Evolutionary conservation across 2,888 invertebrate species (phyloP), one percentile per base, ranked within the genome.

Genomic region (Mythimna ferrago): DNA sequence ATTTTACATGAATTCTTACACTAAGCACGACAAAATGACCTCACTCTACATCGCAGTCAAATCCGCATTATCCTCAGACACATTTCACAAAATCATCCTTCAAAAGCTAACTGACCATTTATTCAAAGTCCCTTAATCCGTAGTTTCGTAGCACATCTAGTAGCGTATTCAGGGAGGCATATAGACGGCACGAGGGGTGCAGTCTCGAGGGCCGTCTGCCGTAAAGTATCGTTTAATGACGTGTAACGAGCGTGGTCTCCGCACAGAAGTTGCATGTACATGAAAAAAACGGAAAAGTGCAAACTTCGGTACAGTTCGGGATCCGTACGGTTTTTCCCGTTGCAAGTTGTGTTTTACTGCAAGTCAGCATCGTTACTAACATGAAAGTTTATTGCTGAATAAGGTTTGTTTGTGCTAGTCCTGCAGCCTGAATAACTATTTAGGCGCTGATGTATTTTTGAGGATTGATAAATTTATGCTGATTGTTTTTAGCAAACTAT

Each of bases 161-260:
- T 76, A 76, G 76, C 84, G 88, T 78, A 89, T 76, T 81, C 83
- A 76, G 88, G 86, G 86, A 87, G 87, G 89, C 88, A 89, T 90
- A 89, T 90, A 87, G 88, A 72, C 76, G 86, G 86, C 38, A 60
- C 86, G 81, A 80, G 85, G 91, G 87, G 92, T 88, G 93, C 92
- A 93, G 95, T 96, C 96, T 96, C 96, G 94, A 96, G 96, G 91
- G 93, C 95, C 96, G 96, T 96, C 96, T 96, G 95, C 95, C 91
- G 94, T 94, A 96, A 95, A 96, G 96, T 96, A 96, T 96, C 95
- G 95, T 95, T 95, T 96, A 96, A 96, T 96, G 96, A 96, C 95
- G 95, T 95, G 96, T 95, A 95, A 96, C 96, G 95, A 95, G 95
- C 93, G 89, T 90, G 93, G 93, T 93, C 93, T 91, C 92, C 87